Percentiles rank a stretch among this genome's conserved stretches.
These are phyloP conservation scores for Odontomyia ornata DNA, from an alignment of 2,888 invertebrate genomes.

Conservation along the genomic window DNA sequence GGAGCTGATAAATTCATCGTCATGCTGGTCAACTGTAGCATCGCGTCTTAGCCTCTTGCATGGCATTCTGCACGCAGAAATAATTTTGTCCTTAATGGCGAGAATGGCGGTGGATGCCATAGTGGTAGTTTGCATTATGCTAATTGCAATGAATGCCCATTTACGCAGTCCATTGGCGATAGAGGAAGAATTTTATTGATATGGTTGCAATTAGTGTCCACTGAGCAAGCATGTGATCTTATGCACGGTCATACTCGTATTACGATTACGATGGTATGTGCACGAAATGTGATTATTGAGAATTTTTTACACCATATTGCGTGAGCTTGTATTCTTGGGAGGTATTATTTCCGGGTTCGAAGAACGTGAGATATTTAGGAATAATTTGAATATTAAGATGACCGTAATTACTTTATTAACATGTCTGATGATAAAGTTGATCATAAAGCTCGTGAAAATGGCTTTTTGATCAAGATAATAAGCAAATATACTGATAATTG, in stretches of 20 bases:
- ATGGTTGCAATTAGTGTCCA: constrained; percentile 24
- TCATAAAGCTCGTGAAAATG: no score
- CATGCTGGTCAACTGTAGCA: neutral
- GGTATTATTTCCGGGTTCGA: no score
- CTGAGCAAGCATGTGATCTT: neutral
- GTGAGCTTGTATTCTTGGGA: no score
- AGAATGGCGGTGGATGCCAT: neutral
- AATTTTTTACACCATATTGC: no score
- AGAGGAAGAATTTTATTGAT: constrained; percentile 37
- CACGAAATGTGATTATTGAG: no score
- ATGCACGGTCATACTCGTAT: constrained; percentile 1
- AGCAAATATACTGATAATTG: no score
- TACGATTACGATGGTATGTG: neutral
- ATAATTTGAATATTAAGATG: no score
- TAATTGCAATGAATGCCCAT: constrained; percentile 41
- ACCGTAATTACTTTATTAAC: no score
- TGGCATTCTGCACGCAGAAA: neutral
- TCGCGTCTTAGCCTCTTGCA: neutral
- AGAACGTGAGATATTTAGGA: no score
- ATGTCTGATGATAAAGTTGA: no score
- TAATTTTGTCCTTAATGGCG: neutral
- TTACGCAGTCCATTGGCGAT: constrained; percentile 8
- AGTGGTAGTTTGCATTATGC: constrained; percentile 6
- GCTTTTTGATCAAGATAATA: no score
- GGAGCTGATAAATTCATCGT: constrained; percentile 16